Evolutionary conservation across 2,888 invertebrate genomes (phyloP), one percentile per base, ranked within the genome.

Genomic region (Gryllus longicercus): DNA sequence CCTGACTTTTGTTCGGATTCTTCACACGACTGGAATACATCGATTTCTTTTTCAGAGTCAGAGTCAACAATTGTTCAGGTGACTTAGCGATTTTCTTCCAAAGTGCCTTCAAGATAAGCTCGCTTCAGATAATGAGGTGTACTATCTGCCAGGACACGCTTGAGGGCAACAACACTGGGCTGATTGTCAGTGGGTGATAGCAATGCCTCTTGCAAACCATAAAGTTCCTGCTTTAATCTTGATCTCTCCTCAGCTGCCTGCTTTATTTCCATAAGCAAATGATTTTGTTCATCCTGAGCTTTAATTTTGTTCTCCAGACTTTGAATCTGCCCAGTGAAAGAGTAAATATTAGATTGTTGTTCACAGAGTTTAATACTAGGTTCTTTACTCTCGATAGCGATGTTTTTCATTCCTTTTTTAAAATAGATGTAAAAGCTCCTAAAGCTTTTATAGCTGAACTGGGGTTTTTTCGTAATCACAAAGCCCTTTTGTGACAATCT

Each of bases 361-460:
- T 63, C 63, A 11, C 8, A 1, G 4, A 63, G 8, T 5, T 63
- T 63, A 8, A 1, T 63, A 14, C 88, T 86, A 10, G 88, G 78
- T 78, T 88, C 87, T 75, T 86, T 84, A 83, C 86, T 88, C 82
- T 87, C 88, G 75, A 84, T 86, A 83, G 89, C 88, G 50, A 87
- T 86, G 25, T 87, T 87, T 14, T 88, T 84, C 23, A 90, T 84
- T 83, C 90, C 88, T 80, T 91, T 90, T 93, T 93, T 23, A 93
- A 87, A 16, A 91, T 90, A 0, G 90, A 88, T 0, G 91, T 91
- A 84, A 92, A 91, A 1, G 90, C 88, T 49, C 90, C 89, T 11
- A 94, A 86, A 0, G 89, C 86, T 0, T 90, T 23, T 21, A 21
- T 21, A 25, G 80, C 81, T n/a, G 81, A 80, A 14, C 78, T 50